Conservation (phyloP, 2,797 vertebrate genomes). For the Pangasius larnaudii region DNA sequence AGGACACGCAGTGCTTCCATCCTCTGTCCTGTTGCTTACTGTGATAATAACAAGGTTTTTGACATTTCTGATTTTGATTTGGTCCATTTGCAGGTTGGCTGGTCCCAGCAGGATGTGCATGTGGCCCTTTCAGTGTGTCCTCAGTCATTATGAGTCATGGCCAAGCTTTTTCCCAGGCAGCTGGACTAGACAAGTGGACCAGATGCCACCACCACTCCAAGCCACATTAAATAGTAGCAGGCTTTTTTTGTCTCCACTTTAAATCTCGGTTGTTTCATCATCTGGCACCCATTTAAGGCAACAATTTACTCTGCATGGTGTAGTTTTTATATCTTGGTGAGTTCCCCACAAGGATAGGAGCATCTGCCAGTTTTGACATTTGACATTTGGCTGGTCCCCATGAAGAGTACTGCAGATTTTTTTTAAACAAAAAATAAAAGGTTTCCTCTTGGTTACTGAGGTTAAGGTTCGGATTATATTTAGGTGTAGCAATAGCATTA, state of each 20-base stretch:
- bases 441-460: not conserved
- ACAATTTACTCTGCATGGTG: slow-evolving; percentile 74
- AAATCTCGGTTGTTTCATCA: slow-evolving; percentile 82
- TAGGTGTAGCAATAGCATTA: not conserved
- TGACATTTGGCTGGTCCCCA: not conserved
- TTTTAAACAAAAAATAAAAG: not conserved
- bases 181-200: slow-evolving; percentile 30
- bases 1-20: slow-evolving; percentile 56
- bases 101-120: slow-evolving; percentile 30
- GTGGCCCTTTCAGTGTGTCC: slow-evolving; percentile 43
- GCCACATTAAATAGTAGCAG: slow-evolving; percentile 71
- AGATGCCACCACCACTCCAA: slow-evolving; percentile 46
- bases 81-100: slow-evolving; percentile 58
- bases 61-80: slow-evolving; percentile 56
- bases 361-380: not conserved
- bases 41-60: slow-evolving; percentile 58
- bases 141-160: slow-evolving; percentile 42
- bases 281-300: slow-evolving; percentile 81
- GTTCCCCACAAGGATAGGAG: not conserved
- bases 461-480: not conserved
- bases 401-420: not conserved
- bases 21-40: slow-evolving; percentile 50
- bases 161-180: slow-evolving; percentile 26
- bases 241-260: slow-evolving; percentile 69
- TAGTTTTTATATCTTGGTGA: slow-evolving; percentile 55